Percentiles rank a stretch among this genome's conserved stretches.
Evolutionary conservation across 1,140 invertebrate species (phyloP).

Genomic region (Drosophila aff.): DNA sequence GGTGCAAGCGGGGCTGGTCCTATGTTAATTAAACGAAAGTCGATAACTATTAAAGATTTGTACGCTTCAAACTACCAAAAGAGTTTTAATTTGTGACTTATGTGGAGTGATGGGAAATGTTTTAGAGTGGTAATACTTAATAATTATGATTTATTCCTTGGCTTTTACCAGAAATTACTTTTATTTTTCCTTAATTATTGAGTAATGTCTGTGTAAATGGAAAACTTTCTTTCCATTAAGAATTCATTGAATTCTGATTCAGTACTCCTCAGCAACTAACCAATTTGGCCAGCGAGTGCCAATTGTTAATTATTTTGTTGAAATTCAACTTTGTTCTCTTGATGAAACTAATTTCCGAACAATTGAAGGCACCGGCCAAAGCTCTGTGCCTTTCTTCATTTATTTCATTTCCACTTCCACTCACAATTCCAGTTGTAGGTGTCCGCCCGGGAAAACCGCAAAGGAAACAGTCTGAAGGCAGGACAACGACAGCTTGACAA

Average conservation of each 20-base stretch:
- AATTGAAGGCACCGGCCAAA: slow-evolving; percentile 10
- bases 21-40: slow-evolving; percentile 11
- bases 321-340: background rate
- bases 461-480: slow-evolving; percentile 15
- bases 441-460: slow-evolving; percentile 16
- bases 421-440: background rate
- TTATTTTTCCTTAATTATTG: background rate
- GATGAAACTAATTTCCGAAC: slow-evolving; percentile 36
- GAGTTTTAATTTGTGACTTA: background rate
- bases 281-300: background rate
- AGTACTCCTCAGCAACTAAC: background rate
- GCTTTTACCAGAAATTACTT: background rate
- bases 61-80: slow-evolving; percentile 1
- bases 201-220: background rate
- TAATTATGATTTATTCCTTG: too few species aligned
- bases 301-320: slow-evolving; percentile 1
- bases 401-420: slow-evolving; percentile 2
- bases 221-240: background rate
- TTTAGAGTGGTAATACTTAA: too few species aligned
- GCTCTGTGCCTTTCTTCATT: slow-evolving; percentile 1
- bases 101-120: too few species aligned
- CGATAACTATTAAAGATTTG: slow-evolving; percentile 19
- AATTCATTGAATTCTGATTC: background rate
- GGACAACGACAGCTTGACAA: slow-evolving; percentile 58
- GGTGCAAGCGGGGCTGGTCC: slow-evolving; percentile 12